A percentile compares a stretch with the other conserved stretches of the same genome.
Conservation (phyloP, 64 coral and sea anemone species). For the Montipora foliosa region DNA sequence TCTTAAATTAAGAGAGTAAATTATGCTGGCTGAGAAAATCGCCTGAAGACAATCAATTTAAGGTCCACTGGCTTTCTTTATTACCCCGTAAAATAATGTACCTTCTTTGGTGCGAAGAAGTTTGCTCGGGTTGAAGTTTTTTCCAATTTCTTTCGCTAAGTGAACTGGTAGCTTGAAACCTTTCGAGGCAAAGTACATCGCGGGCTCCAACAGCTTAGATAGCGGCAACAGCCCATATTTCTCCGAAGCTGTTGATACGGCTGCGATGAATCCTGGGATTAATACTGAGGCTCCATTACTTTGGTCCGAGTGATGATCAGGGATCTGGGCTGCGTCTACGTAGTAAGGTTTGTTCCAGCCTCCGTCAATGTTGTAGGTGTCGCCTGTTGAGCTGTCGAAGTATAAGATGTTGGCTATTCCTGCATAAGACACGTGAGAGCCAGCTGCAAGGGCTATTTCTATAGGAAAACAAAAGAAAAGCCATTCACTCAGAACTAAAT, state of each 20-base stretch:
- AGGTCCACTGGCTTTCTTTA: too few relatives aligned
- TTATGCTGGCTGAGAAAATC: too few relatives aligned
- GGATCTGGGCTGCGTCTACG: conserved; percentile 63
- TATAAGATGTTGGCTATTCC: conserved; percentile 85
- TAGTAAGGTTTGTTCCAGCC: conserved; percentile 85
- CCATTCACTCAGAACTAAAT: not conserved
- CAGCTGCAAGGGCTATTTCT: conserved; percentile 83
- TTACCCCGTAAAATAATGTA: not conserved
- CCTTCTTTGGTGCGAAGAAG: conserved; percentile 84
- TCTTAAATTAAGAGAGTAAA: too few relatives aligned
- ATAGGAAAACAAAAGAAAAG: not conserved
- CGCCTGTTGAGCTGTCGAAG: conserved; percentile 76
- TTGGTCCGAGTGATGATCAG: conserved; percentile 45
- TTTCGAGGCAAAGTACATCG: conserved; percentile 81
- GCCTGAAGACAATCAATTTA: too few relatives aligned
- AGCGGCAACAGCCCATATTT: conserved; percentile 73
- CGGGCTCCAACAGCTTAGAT: conserved; percentile 84
- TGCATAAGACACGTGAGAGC: conserved; percentile 78
- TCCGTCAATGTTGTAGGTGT: conserved; percentile 76
- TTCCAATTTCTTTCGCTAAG: conserved; percentile 78
- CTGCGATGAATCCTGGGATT: conserved; percentile 90
- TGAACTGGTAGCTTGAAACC: conserved; percentile 83
- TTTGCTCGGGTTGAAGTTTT: conserved; percentile 74
- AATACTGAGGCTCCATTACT: conserved; percentile 81
- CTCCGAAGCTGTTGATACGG: conserved; percentile 64